Base-by-base conservation (phyloP, 2,113 vertebrate species). In the Mormyrus lacerda region DNA sequence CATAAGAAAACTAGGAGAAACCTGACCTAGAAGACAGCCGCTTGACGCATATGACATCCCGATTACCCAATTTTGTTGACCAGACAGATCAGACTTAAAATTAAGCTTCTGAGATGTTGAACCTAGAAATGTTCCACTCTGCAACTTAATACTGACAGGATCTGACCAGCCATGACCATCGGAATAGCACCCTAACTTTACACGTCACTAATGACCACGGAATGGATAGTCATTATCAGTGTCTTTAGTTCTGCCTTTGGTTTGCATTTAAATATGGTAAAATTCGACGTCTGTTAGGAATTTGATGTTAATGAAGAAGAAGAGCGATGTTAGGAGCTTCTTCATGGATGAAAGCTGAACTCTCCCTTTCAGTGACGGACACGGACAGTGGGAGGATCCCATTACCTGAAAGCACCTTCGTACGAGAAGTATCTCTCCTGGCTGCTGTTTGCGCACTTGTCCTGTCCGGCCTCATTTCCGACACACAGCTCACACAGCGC, bases 391-490 rank as follows among this genome's bases (percentile, higher is more conserved):
- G 35, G 69, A 42, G 69, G 13, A 10, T 44, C 9, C 79, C 19
- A 73, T 93, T 94, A 99, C 98, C 98, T 96, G 96, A 99, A 98
- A 89, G 98, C 98, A 6, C 98, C 98, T 2, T 94, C 95, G 89
- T 99, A 97, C 92, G 93, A 93, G 31, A 94, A 98, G 92, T 98
- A 99, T 61, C 8, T 91, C 93, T 99, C 98, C 3, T 96, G 95
- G 24, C 45, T 31, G 87, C 92, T 95, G 91, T 87, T 94, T 0
- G 31, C 92, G 88, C 98, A 99, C 88, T 94, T 94, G 24, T 95
- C 89, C 1, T 92, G 11, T 69, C 96, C 97, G 0, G 0, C 0
- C 0, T 0, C 44, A 13, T 98, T 90, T 4, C 98, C 98, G 31
- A 1, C 92, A 91, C 98, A 99, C 76, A 97, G 95, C 88, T 94